These are phyloP conservation scores for Zeugodacus cucurbitae DNA, from an alignment of 1,140 invertebrate species.

Conservation along the genomic window DNA sequence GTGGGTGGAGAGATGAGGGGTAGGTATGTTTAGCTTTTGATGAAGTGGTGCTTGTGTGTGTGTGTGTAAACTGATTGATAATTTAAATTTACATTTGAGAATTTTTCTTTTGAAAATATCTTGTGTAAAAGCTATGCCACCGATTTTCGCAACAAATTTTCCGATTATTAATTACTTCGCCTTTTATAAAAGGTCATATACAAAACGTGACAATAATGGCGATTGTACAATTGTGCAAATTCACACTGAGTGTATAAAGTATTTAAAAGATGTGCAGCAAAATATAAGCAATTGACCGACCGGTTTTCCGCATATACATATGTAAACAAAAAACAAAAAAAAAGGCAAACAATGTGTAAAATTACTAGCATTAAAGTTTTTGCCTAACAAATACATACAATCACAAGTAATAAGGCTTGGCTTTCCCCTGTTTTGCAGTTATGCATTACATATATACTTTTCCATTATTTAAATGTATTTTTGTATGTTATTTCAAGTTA, in stretches of 20 bases:
- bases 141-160: background rate
- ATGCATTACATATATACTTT: background rate
- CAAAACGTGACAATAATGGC: background rate
- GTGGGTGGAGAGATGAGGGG: background rate
- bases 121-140: background rate
- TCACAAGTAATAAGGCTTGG: constrained; percentile 27
- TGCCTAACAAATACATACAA: constrained; percentile 40
- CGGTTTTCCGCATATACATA: background rate
- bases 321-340: constrained; percentile 23
- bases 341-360: background rate
- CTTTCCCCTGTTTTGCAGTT: background rate
- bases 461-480: background rate
- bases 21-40: background rate
- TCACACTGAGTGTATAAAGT: background rate
- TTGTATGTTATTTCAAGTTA: background rate
- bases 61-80: background rate
- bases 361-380: background rate
- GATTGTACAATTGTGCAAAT: background rate
- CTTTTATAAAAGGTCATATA: background rate
- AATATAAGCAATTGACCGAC: constrained; percentile 1
- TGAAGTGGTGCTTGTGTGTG: background rate
- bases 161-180: background rate
- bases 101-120: background rate
- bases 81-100: background rate
- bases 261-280: constrained; percentile 42